Base-by-base conservation (phyloP, 2,797 vertebrate species). In the Clarias laeviceps region DNA sequence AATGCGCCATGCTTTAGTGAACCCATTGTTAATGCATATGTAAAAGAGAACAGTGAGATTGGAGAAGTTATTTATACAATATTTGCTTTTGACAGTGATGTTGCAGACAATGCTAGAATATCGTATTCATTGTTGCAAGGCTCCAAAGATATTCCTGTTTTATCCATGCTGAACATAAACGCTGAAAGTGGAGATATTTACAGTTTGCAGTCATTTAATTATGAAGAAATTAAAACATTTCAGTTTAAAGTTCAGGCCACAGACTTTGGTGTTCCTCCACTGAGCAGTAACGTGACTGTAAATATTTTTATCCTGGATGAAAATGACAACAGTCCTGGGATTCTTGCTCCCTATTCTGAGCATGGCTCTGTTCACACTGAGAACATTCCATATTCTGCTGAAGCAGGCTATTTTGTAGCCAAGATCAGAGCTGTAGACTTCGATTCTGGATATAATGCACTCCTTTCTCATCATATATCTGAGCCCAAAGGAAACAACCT, bases 301-400 rank as follows among this genome's bases (percentile, higher is more conserved):
- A 93, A 92, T 5, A 69, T 94, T 27, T 93, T 87, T 0, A 89
- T 94, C 20, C 83, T 93, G 85, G 93, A 94, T 91, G 92, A 93
- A n/a, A 94, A 94, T 81, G 92, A 93, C 76, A 94, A 94, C 57
- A 91, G 79, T 59, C 92, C 92, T 0, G 11, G 40, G 22, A 85
- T 93, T 40, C 88, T 93, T 0, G 92, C 95, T 34, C 94, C 96
- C 14, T 95, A 96, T 93, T 96, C 96, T 91, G 94, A 96, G n/a
- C 96, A 96, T 0, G 93, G 94, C 34, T 91, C 94, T 56, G 95
- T 97, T 90, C 96, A 94, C 72, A 89, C 96, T 57, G 88, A 94
- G 94, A 91, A 94, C 95, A 91, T 97, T 96, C 90, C 96, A 90
- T 85, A 94, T 95, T 89, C 90, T 88, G 92, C 92, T 82, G 92